These are phyloP conservation scores for Gambelia wislizenii DNA, from an alignment of 2,797 vertebrate species.

Conservation along the genomic window DNA sequence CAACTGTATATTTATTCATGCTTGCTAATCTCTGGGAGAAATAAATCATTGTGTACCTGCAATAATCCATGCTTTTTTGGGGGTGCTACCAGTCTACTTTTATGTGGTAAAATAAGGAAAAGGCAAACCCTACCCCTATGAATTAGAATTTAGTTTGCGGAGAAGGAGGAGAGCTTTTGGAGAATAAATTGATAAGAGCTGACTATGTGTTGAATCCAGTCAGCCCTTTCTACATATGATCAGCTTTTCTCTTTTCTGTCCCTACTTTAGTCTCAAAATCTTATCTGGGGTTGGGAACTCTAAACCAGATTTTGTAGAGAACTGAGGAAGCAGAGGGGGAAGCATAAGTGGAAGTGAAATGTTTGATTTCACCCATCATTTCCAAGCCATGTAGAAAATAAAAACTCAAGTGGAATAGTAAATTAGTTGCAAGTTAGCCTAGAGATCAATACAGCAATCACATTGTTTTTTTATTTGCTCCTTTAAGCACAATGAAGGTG, in stretches of 20 bases:
- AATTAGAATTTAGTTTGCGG: not conserved
- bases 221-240: not conserved
- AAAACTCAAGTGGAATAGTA: conserved; percentile 10
- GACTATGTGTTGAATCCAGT: not conserved
- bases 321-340: too few species aligned
- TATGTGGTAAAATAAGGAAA: not conserved
- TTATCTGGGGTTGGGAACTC: not conserved
- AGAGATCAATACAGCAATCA: not conserved
- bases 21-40: not conserved
- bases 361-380: not conserved
- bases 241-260: not conserved
- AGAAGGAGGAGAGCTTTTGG: not conserved
- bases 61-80: not conserved
- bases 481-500: not conserved
- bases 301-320: not conserved
- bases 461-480: not conserved
- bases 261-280: not conserved
- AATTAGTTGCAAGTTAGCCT: conserved; percentile 8
- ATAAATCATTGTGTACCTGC: not conserved
- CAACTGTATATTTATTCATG: too few species aligned
- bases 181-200: conserved; percentile 7
- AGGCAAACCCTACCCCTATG: too few species aligned
- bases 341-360: too few species aligned
- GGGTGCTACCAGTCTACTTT: not conserved
- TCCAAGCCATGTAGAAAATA: conserved; percentile 2